Evolutionary conservation across 1,140 invertebrate genomes (phyloP), one percentile per base, ranked within the genome.

Genomic region (Heliconius nattereri): DNA sequence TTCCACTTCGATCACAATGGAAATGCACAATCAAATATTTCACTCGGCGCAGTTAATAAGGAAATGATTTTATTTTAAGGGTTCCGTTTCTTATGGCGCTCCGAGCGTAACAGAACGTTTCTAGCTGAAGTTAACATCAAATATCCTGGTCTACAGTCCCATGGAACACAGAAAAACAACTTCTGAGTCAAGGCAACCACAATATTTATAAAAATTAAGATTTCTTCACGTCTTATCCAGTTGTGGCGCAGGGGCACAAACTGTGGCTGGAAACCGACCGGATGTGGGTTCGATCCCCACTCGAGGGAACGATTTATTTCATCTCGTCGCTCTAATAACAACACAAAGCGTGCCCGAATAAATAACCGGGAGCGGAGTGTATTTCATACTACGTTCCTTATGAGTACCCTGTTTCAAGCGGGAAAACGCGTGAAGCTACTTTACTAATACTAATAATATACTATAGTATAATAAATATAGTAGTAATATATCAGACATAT

Each of bases 1-100:
- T 71, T 32, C 60, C 60, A 20, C 66, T 40, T 57, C 60, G 60
- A 76, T 71, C 23, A 71, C 75, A 77, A 77, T 52, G 49, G 29
- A 77, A 77, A 29, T 71, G 66, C 45, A 70, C 40, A 77, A 77
- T 77, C 75, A 77, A 71, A 77, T 71, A 77, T 77, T 77, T 77
- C 32, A 40, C 26, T 70, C 40, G 16, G 40, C 66, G 8, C 60
- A 52, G 23, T 77, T 45, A 77, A 71, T 77, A 77, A 71, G 66
- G 66, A 77, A 77, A 77, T 77, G 71, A 77, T 77, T 52, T 71
- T 71, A 71, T 57, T 66, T 26, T 16, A 54, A 54, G 52, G 20
- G 7, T 54, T n/a, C 52, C 8, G 0, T 52, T 19, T 19, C 13
- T 16, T 52, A 7, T 7, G 6, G 32, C 32, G 32, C 6, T 35